Percentiles rank a stretch among this genome's conserved stretches.
Conservation (phyloP, 1,140 invertebrate species). For the Formica exsecta region DNA sequence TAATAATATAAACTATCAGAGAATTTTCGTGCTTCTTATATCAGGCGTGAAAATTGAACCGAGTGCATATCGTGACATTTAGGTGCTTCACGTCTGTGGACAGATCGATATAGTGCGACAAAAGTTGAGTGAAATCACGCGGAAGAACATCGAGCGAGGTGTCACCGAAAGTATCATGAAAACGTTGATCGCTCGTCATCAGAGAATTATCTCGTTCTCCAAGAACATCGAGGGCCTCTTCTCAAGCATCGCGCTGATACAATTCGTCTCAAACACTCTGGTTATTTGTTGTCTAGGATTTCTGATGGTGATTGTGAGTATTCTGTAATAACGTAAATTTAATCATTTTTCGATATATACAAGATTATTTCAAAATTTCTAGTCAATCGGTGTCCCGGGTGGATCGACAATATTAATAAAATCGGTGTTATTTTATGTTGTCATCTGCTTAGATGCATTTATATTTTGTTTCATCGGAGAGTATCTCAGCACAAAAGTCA, state of each 20-base stretch:
- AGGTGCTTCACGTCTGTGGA: conserved; percentile 41
- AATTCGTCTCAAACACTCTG: conserved; percentile 40
- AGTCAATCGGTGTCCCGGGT: conserved; percentile 11
- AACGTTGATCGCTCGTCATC: conserved; percentile 41
- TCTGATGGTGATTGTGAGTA: conserved; percentile 50
- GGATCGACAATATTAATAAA: conserved; percentile 22
- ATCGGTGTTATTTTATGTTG: conserved; percentile 26
- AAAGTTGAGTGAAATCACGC: conserved; percentile 5
- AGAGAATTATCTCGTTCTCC: conserved; percentile 20
- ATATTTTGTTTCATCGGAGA: conserved; percentile 58
- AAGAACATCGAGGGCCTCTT: conserved; percentile 21
- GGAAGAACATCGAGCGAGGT: neutral
- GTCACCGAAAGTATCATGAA: neutral
- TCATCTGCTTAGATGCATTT: conserved; percentile 37
- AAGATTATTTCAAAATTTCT: neutral
- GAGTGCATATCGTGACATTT: neutral
- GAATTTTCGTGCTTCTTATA: neutral
- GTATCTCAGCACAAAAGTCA: conserved; percentile 49
- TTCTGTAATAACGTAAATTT: neutral
- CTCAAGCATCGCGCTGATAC: conserved; percentile 31
- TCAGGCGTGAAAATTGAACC: neutral
- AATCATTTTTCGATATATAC: neutral
- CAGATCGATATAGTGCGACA: conserved; percentile 26
- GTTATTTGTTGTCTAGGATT: conserved; percentile 57
- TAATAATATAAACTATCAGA: too few relatives aligned